Conservation (phyloP, 2,888 invertebrate genomes). For the Steinernema hermaphroditum region DNA sequence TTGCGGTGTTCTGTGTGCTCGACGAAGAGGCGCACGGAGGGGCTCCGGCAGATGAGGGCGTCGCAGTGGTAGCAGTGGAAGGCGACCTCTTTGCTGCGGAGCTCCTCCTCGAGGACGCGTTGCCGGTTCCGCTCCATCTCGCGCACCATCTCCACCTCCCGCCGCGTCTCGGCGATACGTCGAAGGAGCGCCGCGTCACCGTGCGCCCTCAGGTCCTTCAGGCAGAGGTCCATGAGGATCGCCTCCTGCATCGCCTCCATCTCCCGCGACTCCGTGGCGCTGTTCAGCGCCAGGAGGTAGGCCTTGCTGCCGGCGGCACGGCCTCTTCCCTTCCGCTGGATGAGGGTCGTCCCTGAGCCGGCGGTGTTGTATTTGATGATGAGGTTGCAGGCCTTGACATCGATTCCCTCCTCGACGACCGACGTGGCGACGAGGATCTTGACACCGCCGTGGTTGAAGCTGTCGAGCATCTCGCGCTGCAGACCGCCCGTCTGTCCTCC, state of each 20-base stretch:
- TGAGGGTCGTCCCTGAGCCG: constrained; percentile 53
- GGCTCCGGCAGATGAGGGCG: neutral
- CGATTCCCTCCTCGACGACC: constrained; percentile 64
- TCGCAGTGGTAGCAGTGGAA: constrained; percentile 2
- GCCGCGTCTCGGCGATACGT: constrained; percentile 1
- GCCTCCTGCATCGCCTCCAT: constrained; percentile 12
- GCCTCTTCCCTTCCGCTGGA: constrained; percentile 56
- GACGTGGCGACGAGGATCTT: constrained; percentile 61
- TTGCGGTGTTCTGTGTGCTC: neutral
- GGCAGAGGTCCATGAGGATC: constrained; percentile 12
- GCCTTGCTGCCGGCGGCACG: constrained; percentile 56
- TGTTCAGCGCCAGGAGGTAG: constrained; percentile 50
- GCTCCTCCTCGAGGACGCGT: neutral
- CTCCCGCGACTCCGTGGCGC: constrained; percentile 37
- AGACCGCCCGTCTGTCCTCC: constrained; percentile 39
- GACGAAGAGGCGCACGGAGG: neutral
- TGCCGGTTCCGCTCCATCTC: neutral
- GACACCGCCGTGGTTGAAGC: constrained; percentile 46
- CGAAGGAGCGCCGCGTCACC: neutral
- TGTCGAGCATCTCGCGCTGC: constrained; percentile 42
- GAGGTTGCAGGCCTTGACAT: constrained; percentile 62
- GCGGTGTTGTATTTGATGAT: constrained; percentile 62
- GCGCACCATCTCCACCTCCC: neutral
- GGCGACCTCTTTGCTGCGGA: neutral
- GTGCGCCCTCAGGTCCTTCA: constrained; percentile 10